Evolutionary conservation across 2,888 invertebrate species (phyloP), one percentile per base, ranked within the genome.

Genomic region (Cheilosia vernalis): DNA sequence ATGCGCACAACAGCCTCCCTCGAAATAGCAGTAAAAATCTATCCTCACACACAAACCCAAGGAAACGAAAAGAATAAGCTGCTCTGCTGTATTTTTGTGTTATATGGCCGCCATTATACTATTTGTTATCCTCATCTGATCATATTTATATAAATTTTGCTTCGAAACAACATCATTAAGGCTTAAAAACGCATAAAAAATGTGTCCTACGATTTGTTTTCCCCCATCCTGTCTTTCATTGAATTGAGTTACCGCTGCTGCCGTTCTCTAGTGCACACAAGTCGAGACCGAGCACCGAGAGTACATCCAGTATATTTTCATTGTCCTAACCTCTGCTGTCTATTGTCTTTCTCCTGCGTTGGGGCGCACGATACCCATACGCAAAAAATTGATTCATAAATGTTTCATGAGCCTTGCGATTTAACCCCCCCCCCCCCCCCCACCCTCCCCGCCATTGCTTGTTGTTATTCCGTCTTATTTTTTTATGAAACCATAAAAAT

Each of bases 131-230:
- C 51, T 64, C 27, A 64, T 64, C 40, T 40, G 56, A 70, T 70
- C 78, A 49, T 40, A 40, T 70, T 17, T 13, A 37, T 42, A 76
- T 76, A 76, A 69, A 70, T 60, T 72, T 56, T 58, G 27, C 53
- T 21, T 49, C 44, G 10, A 70, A 82, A 82, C 70, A 77, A 82
- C 64, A 77, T 72, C 60, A 77, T 82, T 82, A 66, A 66, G 77
- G 77, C 77, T 82, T 82, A 82, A 72, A 77, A 82, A 60, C 77
- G 70, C 70, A 82, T 82, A 82, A 82, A 82, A 81, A 82, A 82
- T 76, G 53, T 82, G 82, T 82, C 60, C 70, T 82, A 60, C 53
- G 70, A 82, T 82, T 77, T 82, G 82, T 82, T 72, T 72, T 55
- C 27, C 6, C 42, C 21, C 10, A 58, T 76, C 66, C 60, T 64